These are phyloP conservation scores for Tricholauxania praeusta DNA, from an alignment of 2,888 invertebrate species.

Conservation along the genomic window DNA sequence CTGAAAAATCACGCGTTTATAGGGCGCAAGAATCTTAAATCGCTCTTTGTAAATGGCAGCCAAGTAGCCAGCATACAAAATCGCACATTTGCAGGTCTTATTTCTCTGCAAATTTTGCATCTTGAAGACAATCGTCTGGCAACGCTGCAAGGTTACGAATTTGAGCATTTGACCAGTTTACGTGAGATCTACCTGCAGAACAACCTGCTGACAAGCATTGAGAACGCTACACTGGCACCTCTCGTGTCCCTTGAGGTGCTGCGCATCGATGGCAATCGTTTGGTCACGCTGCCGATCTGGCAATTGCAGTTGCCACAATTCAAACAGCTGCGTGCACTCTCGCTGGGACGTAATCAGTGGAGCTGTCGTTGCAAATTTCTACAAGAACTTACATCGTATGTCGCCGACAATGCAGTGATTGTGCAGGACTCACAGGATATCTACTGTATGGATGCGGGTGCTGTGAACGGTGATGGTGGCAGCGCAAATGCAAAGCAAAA, in stretches of 20 bases:
- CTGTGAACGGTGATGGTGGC: conserved; percentile 38
- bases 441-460: conserved; percentile 77
- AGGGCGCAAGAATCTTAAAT: conserved; percentile 89
- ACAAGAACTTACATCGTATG: conserved; percentile 85
- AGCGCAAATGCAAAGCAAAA: conserved; percentile 68
- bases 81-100: conserved; percentile 89
- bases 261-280: conserved; percentile 85
- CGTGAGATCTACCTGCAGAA: conserved; percentile 88
- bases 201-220: conserved; percentile 83
- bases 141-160: conserved; percentile 87
- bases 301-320: conserved; percentile 69
- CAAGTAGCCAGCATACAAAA: conserved; percentile 89
- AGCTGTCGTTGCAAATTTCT: conserved; percentile 92
- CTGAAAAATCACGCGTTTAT: conserved; percentile 92
- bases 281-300: conserved; percentile 87
- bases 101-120: conserved; percentile 84
- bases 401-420: conserved; percentile 85
- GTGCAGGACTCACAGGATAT: conserved; percentile 84
- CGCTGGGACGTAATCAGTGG: conserved; percentile 86
- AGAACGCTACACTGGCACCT: conserved; percentile 83
- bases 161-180: conserved; percentile 83
- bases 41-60: conserved; percentile 87
- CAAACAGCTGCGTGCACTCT: conserved; percentile 66
- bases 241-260: conserved; percentile 84
- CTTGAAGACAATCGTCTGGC: conserved; percentile 86